Conservation (phyloP, 2,797 vertebrate genomes). For the Kryptolebias ocellatus region DNA sequence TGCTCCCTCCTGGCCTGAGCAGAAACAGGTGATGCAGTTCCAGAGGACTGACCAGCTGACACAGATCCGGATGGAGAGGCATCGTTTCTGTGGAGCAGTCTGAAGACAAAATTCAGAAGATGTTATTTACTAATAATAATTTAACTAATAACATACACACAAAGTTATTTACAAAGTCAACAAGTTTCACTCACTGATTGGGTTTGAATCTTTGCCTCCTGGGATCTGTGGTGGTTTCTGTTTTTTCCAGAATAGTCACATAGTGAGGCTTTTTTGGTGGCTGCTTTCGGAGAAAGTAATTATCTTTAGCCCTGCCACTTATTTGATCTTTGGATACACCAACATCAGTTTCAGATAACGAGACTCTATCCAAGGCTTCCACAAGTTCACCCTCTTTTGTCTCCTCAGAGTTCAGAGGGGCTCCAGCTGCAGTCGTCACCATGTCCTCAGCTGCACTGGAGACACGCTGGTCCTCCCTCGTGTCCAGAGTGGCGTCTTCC, state of each 20-base stretch:
- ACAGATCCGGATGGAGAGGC: slow-evolving; percentile 68
- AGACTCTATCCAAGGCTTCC: slow-evolving; percentile 82
- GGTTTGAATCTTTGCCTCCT: slow-evolving; percentile 85
- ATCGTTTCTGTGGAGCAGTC: slow-evolving; percentile 73
- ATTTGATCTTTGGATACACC: slow-evolving; percentile 41
- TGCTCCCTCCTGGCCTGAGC: slow-evolving; percentile 77
- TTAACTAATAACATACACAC: neutral
- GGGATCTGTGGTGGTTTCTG: slow-evolving; percentile 69
- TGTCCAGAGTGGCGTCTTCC: slow-evolving; percentile 30
- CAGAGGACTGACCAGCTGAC: slow-evolving; percentile 70
- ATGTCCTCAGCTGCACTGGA: slow-evolving; percentile 30
- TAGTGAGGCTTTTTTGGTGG: slow-evolving; percentile 82
- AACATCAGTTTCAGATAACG: slow-evolving; percentile 64
- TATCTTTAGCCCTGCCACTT: slow-evolving; percentile 37
- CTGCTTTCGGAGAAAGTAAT: slow-evolving; percentile 61
- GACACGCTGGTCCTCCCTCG: slow-evolving; percentile 24
- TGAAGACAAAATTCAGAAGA: slow-evolving; percentile 54
- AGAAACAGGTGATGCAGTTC: slow-evolving; percentile 67
- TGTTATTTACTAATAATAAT: neutral
- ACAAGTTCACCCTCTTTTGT: slow-evolving; percentile 72
- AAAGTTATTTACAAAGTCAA: neutral
- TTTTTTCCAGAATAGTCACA: slow-evolving; percentile 85
- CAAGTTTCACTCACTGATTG: slow-evolving; percentile 84
- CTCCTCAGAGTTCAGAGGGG: slow-evolving; percentile 42
- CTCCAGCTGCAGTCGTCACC: slow-evolving; percentile 51